phyloP scores from a whole-genome alignment of 2,113 vertebrate genomes.

The Mystacornis crossleyi region DNA sequence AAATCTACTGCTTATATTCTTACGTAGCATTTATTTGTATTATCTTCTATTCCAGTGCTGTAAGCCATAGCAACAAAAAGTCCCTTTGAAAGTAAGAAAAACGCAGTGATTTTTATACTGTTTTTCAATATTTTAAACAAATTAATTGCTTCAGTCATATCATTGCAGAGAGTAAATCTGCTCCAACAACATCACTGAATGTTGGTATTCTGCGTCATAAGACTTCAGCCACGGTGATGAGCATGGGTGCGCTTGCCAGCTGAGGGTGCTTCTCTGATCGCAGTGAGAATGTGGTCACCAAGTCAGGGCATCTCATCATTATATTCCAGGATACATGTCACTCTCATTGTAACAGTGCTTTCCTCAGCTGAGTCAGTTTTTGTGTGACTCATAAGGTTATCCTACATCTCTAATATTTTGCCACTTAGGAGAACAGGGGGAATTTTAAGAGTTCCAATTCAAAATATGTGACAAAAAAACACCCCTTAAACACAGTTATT shows the following conservation, averaged over 20 bases:
- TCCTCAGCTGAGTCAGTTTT: not conserved
- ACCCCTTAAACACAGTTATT: not conserved
- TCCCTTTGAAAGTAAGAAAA: not conserved
- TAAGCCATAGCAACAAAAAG: not conserved
- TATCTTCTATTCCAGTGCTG: not conserved
- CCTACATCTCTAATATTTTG: not conserved
- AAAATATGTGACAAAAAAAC: not conserved
- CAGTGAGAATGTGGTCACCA: not conserved
- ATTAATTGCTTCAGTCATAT: not conserved
- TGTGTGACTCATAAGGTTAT: not conserved
- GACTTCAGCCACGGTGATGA: fast-evolving
- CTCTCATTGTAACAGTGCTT: not conserved
- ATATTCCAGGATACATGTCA: not conserved
- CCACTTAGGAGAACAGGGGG: not conserved
- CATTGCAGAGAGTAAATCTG: not conserved
- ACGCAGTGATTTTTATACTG: not conserved
- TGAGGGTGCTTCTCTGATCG: not conserved
- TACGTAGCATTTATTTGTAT: not conserved
- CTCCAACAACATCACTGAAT: not conserved
- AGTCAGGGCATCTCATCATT: not conserved
- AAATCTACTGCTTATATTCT: not conserved
- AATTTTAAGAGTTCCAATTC: not conserved
- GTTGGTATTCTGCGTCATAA: not conserved
- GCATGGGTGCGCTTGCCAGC: not conserved
- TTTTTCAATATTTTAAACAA: not conserved